A percentile compares a stretch with the other conserved stretches of the same genome.
phyloP scores from a whole-genome alignment of 1,140 invertebrate genomes.

The Drosophila tropicalis region DNA sequence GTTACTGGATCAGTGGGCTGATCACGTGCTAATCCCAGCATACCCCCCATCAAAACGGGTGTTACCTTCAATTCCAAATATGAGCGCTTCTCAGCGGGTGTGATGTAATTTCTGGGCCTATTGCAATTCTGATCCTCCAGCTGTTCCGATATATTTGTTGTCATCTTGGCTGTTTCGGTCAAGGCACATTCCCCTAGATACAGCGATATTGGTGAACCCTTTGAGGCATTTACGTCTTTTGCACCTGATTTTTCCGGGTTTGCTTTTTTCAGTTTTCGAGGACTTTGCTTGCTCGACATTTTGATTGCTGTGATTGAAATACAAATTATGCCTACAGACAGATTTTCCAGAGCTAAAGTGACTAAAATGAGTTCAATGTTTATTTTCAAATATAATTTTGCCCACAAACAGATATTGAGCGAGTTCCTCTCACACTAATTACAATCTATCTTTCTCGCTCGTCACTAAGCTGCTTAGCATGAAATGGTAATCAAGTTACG shows the following conservation, averaged over 20 bases:
- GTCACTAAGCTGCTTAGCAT: conserved; percentile 49
- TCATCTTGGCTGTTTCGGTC: conserved; percentile 27
- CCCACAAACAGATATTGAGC: neutral
- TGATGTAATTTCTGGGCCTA: neutral
- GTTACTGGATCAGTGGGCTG: conserved; percentile 59
- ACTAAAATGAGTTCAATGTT: conserved; percentile 7
- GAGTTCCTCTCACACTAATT: neutral
- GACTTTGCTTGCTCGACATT: neutral
- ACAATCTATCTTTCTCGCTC: neutral
- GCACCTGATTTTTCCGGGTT: neutral
- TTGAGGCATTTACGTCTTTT: neutral
- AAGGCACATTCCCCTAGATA: neutral
- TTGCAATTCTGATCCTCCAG: conserved; percentile 15
- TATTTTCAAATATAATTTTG: conserved; percentile 28
- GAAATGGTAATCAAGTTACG: neutral
- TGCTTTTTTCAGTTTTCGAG: neutral
- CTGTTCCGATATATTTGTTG: neutral
- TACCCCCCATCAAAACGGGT: conserved; percentile 64
- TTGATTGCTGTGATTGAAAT: neutral
- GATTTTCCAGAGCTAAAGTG: neutral
- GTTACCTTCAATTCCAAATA: conserved; percentile 51
- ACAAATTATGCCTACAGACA: neutral
- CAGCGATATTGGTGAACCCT: neutral
- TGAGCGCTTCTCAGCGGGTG: conserved; percentile 29
- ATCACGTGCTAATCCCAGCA: conserved; percentile 61